phyloP scores from a whole-genome alignment of 2,113 vertebrate genomes.

The Python bivittatus region DNA sequence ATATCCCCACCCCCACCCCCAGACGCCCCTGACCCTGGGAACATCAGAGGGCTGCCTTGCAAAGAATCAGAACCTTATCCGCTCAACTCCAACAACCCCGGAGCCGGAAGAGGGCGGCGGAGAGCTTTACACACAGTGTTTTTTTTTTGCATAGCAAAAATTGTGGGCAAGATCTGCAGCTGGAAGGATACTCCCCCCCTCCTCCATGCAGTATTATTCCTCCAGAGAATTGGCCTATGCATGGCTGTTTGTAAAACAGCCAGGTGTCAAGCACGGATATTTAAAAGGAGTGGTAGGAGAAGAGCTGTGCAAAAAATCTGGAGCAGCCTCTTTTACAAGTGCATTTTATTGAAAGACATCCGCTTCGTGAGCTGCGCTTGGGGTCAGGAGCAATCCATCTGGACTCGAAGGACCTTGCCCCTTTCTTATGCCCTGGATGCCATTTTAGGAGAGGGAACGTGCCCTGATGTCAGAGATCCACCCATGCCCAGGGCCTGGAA shows the following conservation, averaged over 20 bases:
- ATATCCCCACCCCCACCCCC: not conserved
- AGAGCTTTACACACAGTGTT: conserved; percentile 44
- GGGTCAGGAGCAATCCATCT: not conserved
- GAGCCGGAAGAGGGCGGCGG: conserved; percentile 66
- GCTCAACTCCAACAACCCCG: too few species aligned
- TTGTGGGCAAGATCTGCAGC: not conserved
- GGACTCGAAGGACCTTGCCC: not conserved
- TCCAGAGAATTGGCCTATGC: not conserved
- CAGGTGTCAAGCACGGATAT: not conserved
- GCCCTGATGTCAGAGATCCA: not conserved
- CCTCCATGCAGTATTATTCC: not conserved
- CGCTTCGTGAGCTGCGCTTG: too few species aligned
- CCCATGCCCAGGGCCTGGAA: not conserved
- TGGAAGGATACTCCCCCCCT: not conserved
- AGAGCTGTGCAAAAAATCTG: not conserved
- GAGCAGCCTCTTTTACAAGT: not conserved
- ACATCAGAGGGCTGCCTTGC: not conserved
- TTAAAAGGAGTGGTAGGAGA: not conserved
- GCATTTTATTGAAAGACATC: not conserved
- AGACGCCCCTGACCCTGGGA: too few species aligned
- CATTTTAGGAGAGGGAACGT: not conserved
- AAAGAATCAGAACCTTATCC: not conserved
- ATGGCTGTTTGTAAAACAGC: not conserved
- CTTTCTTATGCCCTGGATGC: not conserved
- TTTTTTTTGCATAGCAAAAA: not conserved